Conservation (phyloP, 2,888 invertebrate species). For the Acronicta psi region DNA sequence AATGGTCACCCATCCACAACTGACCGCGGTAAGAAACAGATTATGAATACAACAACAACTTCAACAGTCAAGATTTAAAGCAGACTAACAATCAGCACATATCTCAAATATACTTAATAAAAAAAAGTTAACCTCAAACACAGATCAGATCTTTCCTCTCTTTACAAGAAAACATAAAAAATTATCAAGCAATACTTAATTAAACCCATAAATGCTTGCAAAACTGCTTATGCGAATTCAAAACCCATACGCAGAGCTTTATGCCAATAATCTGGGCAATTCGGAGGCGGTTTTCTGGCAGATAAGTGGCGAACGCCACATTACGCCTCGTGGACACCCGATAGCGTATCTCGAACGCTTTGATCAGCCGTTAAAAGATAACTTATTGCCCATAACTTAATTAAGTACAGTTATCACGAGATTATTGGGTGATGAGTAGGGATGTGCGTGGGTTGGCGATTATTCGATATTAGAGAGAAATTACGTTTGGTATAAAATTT, state of each 20-base stretch:
- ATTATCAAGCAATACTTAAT: slow-evolving; percentile 29
- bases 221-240: slow-evolving; percentile 27
- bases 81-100: no score
- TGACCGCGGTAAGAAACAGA: no score
- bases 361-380: slow-evolving; percentile 55
- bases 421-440: slow-evolving; percentile 37
- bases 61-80: no score
- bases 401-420: slow-evolving; percentile 50
- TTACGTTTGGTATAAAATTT: neutral
- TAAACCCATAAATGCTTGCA: slow-evolving; percentile 40
- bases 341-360: slow-evolving; percentile 53
- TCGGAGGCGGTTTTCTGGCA: slow-evolving; percentile 24
- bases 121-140: slow-evolving; percentile 13
- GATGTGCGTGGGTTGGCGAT: slow-evolving; percentile 17
- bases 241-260: slow-evolving; percentile 39
- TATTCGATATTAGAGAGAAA: slow-evolving; percentile 2
- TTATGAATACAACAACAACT: no score
- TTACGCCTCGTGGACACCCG: slow-evolving; percentile 44
- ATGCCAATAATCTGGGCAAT: slow-evolving; percentile 44
- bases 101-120: no score
- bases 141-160: slow-evolving; percentile 11
- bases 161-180: slow-evolving; percentile 14
- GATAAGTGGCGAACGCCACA: slow-evolving; percentile 40
- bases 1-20: no score
- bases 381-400: slow-evolving; percentile 52